Percentiles rank a stretch among this genome's conserved stretches.
Evolutionary conservation across 2,888 invertebrate genomes (phyloP).

Genomic region (Zaprionus bogoriensis): DNA sequence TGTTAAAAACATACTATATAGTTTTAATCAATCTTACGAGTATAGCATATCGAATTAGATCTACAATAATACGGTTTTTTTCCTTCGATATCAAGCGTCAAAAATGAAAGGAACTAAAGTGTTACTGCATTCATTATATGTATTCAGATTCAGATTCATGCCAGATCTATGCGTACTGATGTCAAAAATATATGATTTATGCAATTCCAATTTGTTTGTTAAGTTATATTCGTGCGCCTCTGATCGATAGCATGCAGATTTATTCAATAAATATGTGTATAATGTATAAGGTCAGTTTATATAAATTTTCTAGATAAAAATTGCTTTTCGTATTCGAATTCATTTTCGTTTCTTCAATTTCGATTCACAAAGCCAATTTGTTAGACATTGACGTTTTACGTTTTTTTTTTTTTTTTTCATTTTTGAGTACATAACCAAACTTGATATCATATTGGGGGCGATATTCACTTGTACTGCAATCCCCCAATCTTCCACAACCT

Average conservation of each 20-base stretch:
- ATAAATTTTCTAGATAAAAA: constrained; percentile 57
- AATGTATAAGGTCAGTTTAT: constrained; percentile 15
- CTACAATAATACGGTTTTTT: constrained; percentile 16
- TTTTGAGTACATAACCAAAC: constrained; percentile 30
- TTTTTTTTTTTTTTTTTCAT: constrained; percentile 1
- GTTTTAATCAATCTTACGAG: constrained; percentile 20
- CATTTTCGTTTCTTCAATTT: constrained; percentile 61
- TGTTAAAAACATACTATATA: constrained; percentile 9
- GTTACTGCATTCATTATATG: constrained; percentile 16
- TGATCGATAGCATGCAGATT: constrained; percentile 11
- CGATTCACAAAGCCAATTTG: constrained; percentile 56
- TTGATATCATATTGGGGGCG: constrained; percentile 19
- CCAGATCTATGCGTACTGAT: constrained; percentile 18
- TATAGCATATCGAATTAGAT: constrained; percentile 15
- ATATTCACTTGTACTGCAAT: background rate
- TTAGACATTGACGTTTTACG: constrained; percentile 34
- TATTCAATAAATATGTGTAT: constrained; percentile 22
- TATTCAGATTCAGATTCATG: constrained; percentile 21
- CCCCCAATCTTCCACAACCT: background rate
- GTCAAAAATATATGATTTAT: constrained; percentile 43
- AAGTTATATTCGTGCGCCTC: constrained; percentile 19
- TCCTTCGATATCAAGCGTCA: constrained; percentile 34
- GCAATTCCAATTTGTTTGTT: constrained; percentile 27
- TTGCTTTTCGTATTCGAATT: constrained; percentile 63
- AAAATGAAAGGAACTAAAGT: constrained; percentile 48